Conservation (phyloP, 1,140 invertebrate genomes). For the Ceratitis capitata region DNA sequence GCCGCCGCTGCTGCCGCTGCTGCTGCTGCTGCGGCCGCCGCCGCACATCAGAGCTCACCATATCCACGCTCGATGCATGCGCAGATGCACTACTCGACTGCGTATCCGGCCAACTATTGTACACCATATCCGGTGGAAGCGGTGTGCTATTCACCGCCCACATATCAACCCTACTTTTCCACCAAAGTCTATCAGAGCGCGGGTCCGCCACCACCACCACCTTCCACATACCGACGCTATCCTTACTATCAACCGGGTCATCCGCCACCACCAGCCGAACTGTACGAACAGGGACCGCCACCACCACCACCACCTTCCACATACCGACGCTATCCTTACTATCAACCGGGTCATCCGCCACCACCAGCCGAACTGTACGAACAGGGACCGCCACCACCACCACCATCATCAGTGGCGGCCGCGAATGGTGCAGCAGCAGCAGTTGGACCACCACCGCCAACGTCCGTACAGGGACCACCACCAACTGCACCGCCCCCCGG, state of each 20-base stretch:
- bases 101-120: constrained; percentile 69
- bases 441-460: constrained; percentile 50
- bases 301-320: constrained; percentile 58
- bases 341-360: constrained; percentile 55
- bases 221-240: constrained; percentile 63
- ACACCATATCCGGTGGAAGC: constrained; percentile 63
- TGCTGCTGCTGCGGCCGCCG: constrained; percentile 64
- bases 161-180: constrained; percentile 66
- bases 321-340: constrained; percentile 66
- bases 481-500: constrained; percentile 48
- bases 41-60: constrained; percentile 65
- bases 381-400: constrained; percentile 46
- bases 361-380: constrained; percentile 54
- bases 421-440: constrained; percentile 42
- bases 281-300: constrained; percentile 44
- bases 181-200: constrained; percentile 64
- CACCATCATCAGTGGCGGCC: constrained; percentile 55
- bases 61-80: constrained; percentile 62
- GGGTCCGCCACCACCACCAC: constrained; percentile 63
- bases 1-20: constrained; percentile 66
- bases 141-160: constrained; percentile 71
- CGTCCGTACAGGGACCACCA: constrained; percentile 50
- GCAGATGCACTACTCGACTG: constrained; percentile 64
- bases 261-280: constrained; percentile 56
- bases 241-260: constrained; percentile 61